phyloP scores from a whole-genome alignment of 2,888 invertebrate species.

The Cremastinae sp. region DNA sequence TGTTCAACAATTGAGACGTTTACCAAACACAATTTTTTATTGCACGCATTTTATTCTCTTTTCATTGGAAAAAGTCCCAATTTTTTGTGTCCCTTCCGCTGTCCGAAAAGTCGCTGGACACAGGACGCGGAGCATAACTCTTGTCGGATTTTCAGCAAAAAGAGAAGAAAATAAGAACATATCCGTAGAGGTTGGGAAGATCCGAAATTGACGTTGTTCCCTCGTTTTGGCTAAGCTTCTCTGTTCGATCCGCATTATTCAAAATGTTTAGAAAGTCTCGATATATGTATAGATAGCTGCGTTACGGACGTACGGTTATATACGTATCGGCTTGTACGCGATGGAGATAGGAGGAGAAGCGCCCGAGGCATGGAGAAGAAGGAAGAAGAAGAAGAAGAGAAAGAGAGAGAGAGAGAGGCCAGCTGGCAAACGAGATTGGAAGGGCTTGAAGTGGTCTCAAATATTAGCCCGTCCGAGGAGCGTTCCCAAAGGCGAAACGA shows the following conservation, averaged over 20 bases:
- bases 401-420: conserved; percentile 44
- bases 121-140: not conserved
- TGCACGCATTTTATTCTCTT: no score
- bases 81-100: not conserved
- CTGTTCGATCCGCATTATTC: conserved; percentile 70
- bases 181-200: conserved; percentile 36
- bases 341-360: not conserved
- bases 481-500: conserved; percentile 17
- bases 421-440: conserved; percentile 68
- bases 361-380: conserved; percentile 53
- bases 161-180: conserved; percentile 45
- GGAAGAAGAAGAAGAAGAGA: conserved; percentile 45
- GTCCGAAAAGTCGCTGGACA: not conserved
- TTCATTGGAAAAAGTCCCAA: not conserved
- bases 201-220: conserved; percentile 66
- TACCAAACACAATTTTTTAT: no score
- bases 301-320: no score
- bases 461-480: conserved; percentile 65
- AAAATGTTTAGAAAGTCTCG: conserved; percentile 60
- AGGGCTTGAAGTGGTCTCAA: conserved; percentile 66
- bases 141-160: conserved; percentile 3
- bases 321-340: not conserved
- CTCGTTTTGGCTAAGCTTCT: conserved; percentile 46
- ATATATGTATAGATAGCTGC: no score
- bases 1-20: no score